Evolutionary conservation across 2,888 invertebrate genomes (phyloP).

Genomic region (Phortica okadai): DNA sequence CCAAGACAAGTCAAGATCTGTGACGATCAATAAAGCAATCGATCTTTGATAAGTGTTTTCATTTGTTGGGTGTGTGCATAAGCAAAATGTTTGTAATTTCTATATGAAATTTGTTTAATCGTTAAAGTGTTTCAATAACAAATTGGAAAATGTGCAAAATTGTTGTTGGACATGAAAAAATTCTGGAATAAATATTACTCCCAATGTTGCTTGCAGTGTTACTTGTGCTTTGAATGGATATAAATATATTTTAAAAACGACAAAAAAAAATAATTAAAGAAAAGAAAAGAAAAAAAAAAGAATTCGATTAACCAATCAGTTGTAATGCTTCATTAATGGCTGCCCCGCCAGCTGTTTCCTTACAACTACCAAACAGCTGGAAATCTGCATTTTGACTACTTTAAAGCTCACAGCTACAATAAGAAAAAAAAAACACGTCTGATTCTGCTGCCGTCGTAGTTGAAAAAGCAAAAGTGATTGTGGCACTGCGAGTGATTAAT

Average conservation of each 20-base stretch:
- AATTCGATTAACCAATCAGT: slow-evolving; percentile 1
- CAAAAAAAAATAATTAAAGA: neutral
- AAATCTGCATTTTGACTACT: neutral
- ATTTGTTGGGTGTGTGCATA: slow-evolving; percentile 50
- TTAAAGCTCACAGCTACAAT: neutral
- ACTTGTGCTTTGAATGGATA: neutral
- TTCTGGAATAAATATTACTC: neutral
- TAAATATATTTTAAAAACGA: neutral
- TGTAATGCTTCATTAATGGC: slow-evolving; percentile 1
- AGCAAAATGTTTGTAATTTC: slow-evolving; percentile 10
- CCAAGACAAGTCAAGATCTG: slow-evolving; percentile 33
- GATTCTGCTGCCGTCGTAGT: slow-evolving; percentile 42
- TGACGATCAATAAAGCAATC: slow-evolving; percentile 56
- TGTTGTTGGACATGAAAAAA: slow-evolving; percentile 11
- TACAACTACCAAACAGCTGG: neutral
- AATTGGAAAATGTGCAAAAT: neutral
- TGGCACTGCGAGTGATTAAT: slow-evolving; percentile 66
- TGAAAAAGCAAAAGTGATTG: slow-evolving; percentile 63
- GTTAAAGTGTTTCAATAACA: neutral
- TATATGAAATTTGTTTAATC: slow-evolving; percentile 3
- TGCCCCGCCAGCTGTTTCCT: neutral
- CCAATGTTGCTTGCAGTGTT: neutral
- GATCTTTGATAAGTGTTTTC: slow-evolving; percentile 48
- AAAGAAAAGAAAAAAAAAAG: neutral
- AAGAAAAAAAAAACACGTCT: neutral